Percentiles rank a stretch among this genome's conserved stretches.
phyloP scores from a whole-genome alignment of 2,797 vertebrate genomes.

The Muraenolepis orangiensis region DNA sequence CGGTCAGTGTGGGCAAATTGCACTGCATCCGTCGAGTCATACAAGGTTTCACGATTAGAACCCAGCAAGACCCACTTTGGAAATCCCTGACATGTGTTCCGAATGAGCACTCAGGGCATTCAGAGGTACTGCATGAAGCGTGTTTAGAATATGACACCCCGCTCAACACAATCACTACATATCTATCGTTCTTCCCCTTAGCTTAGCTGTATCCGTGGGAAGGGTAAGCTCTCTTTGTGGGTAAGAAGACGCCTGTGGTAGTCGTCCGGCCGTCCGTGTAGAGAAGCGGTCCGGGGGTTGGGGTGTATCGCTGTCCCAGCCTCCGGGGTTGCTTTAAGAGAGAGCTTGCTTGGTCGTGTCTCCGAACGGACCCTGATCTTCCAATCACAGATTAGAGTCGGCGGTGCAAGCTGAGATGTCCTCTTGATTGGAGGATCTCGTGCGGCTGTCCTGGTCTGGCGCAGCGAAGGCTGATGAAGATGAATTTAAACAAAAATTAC shows the following conservation, averaged over 20 bases:
- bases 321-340: not conserved
- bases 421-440: constrained; percentile 51
- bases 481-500: constrained; percentile 28
- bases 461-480: constrained; percentile 31
- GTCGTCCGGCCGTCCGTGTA: no score
- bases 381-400: constrained; percentile 15
- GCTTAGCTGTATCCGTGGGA: no score
- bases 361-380: constrained; percentile 2
- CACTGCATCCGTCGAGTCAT: no score
- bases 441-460: constrained; percentile 49
- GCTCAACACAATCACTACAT: no score
- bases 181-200: no score
- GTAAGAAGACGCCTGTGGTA: no score
- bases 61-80: not conserved
- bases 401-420: constrained; percentile 29
- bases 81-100: not conserved
- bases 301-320: no score
- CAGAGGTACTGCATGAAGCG: no score
- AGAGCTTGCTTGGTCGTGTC: not conserved
- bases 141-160: no score
- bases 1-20: no score
- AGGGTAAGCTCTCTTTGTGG: no score
- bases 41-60: not conserved
- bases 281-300: no score
- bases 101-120: not conserved